Conservation (phyloP, 2,113 vertebrate genomes). For the Aptenodytes patagonicus region DNA sequence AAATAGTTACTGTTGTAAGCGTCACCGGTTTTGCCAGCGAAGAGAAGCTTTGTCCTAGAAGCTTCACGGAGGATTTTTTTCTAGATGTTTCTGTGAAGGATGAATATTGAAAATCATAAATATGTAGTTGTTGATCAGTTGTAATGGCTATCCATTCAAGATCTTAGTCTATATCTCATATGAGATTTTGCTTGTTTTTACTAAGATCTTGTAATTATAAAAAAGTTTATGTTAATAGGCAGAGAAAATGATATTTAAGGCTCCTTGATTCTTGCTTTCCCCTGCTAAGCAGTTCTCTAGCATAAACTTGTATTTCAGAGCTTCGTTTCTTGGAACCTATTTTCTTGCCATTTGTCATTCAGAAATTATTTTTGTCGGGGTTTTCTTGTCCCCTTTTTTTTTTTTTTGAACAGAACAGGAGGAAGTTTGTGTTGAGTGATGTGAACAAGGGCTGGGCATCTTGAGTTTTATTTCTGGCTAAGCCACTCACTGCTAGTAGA, state of each 20-base stretch:
- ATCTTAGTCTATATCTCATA: rapidly evolving
- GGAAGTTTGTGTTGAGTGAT: not conserved
- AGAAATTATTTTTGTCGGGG: not conserved
- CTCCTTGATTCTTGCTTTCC: not conserved
- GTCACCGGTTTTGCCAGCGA: not conserved
- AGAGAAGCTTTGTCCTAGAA: not conserved
- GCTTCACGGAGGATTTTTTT: not conserved
- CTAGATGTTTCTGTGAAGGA: not conserved
- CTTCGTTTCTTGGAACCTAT: not conserved
- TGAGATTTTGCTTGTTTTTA: not conserved
- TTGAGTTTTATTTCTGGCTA: not conserved
- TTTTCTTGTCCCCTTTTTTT: not conserved
- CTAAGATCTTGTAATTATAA: not conserved
- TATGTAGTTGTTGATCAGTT: not conserved
- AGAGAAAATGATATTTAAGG: not conserved
- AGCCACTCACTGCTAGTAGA: not conserved
- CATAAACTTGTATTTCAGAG: not conserved
- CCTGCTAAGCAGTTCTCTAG: not conserved
- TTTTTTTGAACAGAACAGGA: too few species aligned
- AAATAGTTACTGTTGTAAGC: not conserved
- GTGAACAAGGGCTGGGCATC: not conserved
- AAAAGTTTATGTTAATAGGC: not conserved
- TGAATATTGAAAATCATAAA: not conserved
- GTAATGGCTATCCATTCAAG: rapidly evolving
- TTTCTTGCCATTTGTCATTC: not conserved